A percentile compares a stretch with the other conserved stretches of the same genome.
phyloP scores from a whole-genome alignment of 2,888 invertebrate species.

The Caenorhabditis afra region DNA sequence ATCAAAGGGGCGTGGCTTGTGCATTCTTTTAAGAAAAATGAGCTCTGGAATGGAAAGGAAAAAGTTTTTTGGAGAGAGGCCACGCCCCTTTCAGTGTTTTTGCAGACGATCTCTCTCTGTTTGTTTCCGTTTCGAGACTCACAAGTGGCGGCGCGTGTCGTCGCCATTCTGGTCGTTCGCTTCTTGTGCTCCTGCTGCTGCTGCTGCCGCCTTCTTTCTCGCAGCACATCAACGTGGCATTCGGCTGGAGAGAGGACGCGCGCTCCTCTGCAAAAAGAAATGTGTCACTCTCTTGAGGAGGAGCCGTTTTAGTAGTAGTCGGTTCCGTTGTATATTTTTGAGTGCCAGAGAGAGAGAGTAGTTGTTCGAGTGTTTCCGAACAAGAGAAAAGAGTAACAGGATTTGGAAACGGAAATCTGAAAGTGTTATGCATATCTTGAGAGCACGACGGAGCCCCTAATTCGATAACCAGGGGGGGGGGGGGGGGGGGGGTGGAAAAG shows the following conservation, averaged over 20 bases:
- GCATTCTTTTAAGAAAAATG: no score
- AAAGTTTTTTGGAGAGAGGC: no score
- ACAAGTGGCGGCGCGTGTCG: conserved; percentile 67
- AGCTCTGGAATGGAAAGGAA: no score
- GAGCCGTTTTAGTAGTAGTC: background rate
- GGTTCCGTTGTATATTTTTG: conserved; percentile 37
- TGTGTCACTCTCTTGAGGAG: conserved; percentile 1
- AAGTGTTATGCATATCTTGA: conserved; percentile 20
- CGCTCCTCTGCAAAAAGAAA: conserved; percentile 18
- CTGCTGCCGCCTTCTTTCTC: conserved; percentile 13
- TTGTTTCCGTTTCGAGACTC: conserved; percentile 21
- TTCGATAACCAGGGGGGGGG: conserved; percentile 8
- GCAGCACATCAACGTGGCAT: conserved; percentile 53
- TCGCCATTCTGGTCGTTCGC: conserved; percentile 49
- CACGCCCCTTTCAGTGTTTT: no score
- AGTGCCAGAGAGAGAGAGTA: background rate
- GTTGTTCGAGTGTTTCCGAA: conserved; percentile 41
- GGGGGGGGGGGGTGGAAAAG: conserved; percentile 9
- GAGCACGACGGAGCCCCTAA: conserved; percentile 6
- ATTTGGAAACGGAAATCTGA: conserved; percentile 19
- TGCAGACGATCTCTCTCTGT: background rate
- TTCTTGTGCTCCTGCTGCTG: no score
- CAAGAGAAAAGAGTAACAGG: conserved; percentile 18
- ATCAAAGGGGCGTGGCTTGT: no score
- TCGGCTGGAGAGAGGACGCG: background rate